Evolutionary conservation across 2,888 invertebrate species (phyloP), one percentile per base, ranked within the genome.

Genomic region (Pachliopta kotzebuea): DNA sequence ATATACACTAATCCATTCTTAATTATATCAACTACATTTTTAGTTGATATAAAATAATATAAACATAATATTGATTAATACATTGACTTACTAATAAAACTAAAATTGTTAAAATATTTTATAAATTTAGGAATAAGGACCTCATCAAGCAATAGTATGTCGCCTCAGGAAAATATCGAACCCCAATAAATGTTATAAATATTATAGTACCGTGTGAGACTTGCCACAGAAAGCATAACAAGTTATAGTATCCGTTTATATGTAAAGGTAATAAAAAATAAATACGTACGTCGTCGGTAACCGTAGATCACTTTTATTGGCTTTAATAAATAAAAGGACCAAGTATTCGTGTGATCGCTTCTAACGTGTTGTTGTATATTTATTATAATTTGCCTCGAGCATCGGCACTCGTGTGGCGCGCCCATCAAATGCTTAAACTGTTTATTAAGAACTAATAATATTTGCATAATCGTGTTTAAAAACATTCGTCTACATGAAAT

Each of bases 221-320:
- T 79, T 81, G 81, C 81, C 83, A 81, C 79, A 80, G 80, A 81
- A 81, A 79, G 83, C 76, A 80, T 79, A 84, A 84, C 84, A 79
- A 77, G 77, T 75, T 75, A 77, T 73, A 83, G 78, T 84, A 84
- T 85, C 82, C 77, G 83, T 78, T 81, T 76, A 75, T 79, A 77
- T 73, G 74, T 73, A 75, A 65, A 68, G 74, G 79, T 80, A 78
- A 84, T 80, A 83, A 80, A 82, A 78, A 80, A 84, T 82, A 83
- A 78, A 81, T 78, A 81, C 84, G 84, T 82, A 76, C 76, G 72
- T 75, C 67, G 79, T 84, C n/a, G 81, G 88, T 90, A 87, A 86
- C 84, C 88, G 87, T 90, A 82, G 79, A 88, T 91, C 91, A 90
- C 78, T 79, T 88, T 88, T 90, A 90, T 90, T 90, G 83, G 90